phyloP scores from a whole-genome alignment of 2,888 invertebrate species.

The Rutpela maculata region DNA sequence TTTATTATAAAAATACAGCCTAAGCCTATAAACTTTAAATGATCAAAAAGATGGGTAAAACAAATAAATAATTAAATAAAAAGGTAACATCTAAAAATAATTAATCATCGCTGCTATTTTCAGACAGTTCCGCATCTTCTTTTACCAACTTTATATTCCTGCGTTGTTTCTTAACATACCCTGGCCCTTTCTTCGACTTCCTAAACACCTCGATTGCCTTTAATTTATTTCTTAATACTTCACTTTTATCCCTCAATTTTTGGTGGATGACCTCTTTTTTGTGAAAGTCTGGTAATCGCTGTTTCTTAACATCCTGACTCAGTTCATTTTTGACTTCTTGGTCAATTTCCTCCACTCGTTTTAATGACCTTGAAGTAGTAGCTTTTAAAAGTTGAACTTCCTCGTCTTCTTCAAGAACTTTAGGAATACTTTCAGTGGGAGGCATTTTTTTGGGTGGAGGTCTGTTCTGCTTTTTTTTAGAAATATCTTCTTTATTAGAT shows the following conservation, averaged over 20 bases:
- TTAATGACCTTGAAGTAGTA: slow-evolving; percentile 61
- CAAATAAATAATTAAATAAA: too few species aligned
- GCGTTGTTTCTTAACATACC: slow-evolving; percentile 74
- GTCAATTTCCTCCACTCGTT: slow-evolving; percentile 65
- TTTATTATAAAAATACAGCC: slow-evolving; percentile 24
- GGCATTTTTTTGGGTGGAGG: slow-evolving; percentile 1
- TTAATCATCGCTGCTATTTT: slow-evolving; percentile 65
- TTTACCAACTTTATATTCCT: slow-evolving; percentile 74
- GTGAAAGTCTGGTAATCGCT: slow-evolving; percentile 63
- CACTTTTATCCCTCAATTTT: slow-evolving; percentile 80
- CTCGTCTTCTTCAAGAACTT: slow-evolving; percentile 60
- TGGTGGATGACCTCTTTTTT: slow-evolving; percentile 83
- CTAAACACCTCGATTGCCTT: slow-evolving; percentile 85
- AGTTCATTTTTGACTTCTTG: slow-evolving; percentile 59
- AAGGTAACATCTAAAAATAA: background rate
- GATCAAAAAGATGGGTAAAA: too few species aligned
- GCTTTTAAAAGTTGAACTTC: slow-evolving; percentile 64
- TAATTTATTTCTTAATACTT: slow-evolving; percentile 81
- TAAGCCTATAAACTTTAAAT: background rate
- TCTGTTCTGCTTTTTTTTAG: slow-evolving; percentile 29
- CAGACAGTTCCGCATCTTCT: slow-evolving; percentile 81
- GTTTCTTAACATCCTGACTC: slow-evolving; percentile 59
- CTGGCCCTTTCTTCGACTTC: slow-evolving; percentile 80
- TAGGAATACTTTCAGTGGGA: slow-evolving; percentile 46
- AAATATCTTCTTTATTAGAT: slow-evolving; percentile 32